Percentiles rank a stretch among this genome's conserved stretches.
Conservation (phyloP, 2,797 vertebrate genomes). For the Cottoperca gobio region DNA sequence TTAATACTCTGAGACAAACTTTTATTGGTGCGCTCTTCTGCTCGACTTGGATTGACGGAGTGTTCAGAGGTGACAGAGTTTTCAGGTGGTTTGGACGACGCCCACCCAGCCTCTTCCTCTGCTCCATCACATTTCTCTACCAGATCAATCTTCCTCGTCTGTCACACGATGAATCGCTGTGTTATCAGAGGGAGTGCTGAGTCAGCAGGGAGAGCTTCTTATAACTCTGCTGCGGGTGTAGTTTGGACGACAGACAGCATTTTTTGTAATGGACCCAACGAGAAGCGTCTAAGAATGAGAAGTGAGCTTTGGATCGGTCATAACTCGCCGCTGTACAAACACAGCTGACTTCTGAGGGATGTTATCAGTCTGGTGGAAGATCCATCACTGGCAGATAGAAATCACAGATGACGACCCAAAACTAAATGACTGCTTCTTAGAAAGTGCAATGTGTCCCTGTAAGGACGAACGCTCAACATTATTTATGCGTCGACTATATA, state of each 20-base stretch:
- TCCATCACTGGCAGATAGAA: slow-evolving; percentile 33
- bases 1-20: no score
- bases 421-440: background rate
- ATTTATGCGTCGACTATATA: background rate
- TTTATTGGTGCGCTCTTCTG: no score
- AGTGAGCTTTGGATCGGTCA: slow-evolving; percentile 5
- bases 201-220: slow-evolving; percentile 25
- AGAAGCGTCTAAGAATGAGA: slow-evolving; percentile 10
- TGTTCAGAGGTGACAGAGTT: no score
- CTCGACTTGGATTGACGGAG: no score
- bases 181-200: slow-evolving; percentile 36
- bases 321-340: slow-evolving; percentile 15
- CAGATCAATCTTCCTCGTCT: slow-evolving; percentile 21
- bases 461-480: background rate
- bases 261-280: slow-evolving; percentile 7
- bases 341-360: background rate
- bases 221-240: background rate
- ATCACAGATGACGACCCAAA: slow-evolving; percentile 18
- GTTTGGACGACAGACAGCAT: background rate
- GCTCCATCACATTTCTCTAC: background rate
- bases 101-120: slow-evolving; percentile 1
- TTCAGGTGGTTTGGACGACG: slow-evolving; percentile 36
- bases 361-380: slow-evolving; percentile 13
- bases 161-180: slow-evolving; percentile 2
- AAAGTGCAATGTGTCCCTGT: background rate